These are phyloP conservation scores for Diacarnus erythraeanus DNA, from an alignment of 37 sponge, comb jelly and placozoan species.

Conservation along the genomic window DNA sequence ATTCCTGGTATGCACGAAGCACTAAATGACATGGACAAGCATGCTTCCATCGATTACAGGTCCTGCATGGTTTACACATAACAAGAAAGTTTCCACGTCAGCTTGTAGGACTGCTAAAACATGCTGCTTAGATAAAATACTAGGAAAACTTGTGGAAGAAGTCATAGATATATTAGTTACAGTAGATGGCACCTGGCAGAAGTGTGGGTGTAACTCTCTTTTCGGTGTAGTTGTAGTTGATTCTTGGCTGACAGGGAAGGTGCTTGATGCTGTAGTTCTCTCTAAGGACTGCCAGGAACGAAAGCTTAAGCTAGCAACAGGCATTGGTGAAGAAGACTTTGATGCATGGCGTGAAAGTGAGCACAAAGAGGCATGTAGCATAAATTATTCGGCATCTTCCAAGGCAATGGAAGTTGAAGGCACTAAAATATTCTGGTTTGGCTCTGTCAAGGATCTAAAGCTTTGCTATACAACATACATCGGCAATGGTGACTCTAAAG, in stretches of 20 bases:
- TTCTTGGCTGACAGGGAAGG: neutral
- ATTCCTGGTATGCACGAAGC: too few relatives aligned
- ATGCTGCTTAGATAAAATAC: too few relatives aligned
- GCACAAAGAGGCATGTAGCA: neutral
- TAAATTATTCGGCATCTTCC: neutral
- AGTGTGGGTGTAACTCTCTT: neutral
- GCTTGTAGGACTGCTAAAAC: too few relatives aligned
- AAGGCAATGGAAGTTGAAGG: conserved; percentile 5
- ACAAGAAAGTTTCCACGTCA: too few relatives aligned
- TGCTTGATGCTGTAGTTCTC: neutral
- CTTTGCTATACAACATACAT: conserved; percentile 3
- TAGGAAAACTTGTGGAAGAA: too few relatives aligned
- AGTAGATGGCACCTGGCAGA: too few relatives aligned
- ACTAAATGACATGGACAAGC: too few relatives aligned
- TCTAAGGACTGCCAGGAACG: neutral
- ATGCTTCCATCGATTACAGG: too few relatives aligned
- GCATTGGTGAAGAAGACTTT: too few relatives aligned
- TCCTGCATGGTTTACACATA: too few relatives aligned
- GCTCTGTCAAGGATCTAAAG: conserved; percentile 5
- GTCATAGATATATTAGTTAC: too few relatives aligned
- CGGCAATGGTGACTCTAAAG: neutral
- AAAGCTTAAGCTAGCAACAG: neutral
- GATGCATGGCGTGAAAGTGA: too few relatives aligned
- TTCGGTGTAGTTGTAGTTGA: neutral
- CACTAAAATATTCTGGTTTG: neutral